Base-by-base conservation (phyloP, 2,797 vertebrate genomes). In the Malurus splendens region DNA sequence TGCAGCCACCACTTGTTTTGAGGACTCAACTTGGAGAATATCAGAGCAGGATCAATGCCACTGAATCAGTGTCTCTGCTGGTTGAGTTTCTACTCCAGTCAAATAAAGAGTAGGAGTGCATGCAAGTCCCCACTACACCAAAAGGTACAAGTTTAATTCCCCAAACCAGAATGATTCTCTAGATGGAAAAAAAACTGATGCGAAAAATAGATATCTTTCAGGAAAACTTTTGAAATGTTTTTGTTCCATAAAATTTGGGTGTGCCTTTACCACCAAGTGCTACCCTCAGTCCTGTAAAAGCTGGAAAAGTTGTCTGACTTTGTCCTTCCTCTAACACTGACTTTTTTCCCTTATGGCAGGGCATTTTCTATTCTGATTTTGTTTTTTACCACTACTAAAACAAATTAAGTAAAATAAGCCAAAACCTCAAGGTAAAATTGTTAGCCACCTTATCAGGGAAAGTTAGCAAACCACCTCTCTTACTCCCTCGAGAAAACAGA, bases 141-240 rank as follows among this genome's bases (percentile, higher is more conserved):
- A 44, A 33, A 52, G 20, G 7, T 24, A 19, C 6, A 56, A 67
- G 18, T 54, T 48, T 39, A 66, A 44, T 74, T 57, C 18, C 22
- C 14, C 57, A 90, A 81, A 44, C 5, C 18, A 54, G 18, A 38
- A 32, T 42, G 14, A 54, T 3, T 2, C 7, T 30, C 12, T n/a
- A 74, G 18, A 45, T 36, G 15, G 36, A 42, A 25, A 9, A 68
- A 68, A 80, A 56, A 42, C 3, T 51, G 7, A 19, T 57, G 23
- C 12, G 10, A 7, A 56, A 56, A 67, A 36, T 2, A 5, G 0
- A 0, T 32, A 16, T 42, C 4, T 71, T 71, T 48, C 54, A 66
- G 24, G 16, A 77, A 70, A 5, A 3, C 3, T 70, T 83, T 60
- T 11, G 33, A 36, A 27, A 23, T 74, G 3, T 1, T 5, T 18